phyloP scores from a whole-genome alignment of 2,888 invertebrate genomes.

The Orgyia antiqua region DNA sequence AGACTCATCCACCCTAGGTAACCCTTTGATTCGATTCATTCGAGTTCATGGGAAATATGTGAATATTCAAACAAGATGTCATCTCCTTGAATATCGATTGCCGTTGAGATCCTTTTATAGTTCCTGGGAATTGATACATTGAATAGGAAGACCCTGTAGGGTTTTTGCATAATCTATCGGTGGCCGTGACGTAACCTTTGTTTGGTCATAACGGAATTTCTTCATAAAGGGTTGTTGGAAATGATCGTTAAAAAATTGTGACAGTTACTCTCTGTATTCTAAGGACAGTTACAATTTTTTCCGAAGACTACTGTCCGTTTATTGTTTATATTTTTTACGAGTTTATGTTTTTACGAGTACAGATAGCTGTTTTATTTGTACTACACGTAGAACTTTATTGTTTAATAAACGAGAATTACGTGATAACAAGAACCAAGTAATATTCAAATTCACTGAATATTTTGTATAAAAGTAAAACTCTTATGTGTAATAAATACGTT shows the following conservation, averaged over 20 bases:
- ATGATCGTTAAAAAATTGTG: constrained; percentile 56
- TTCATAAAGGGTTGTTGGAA: constrained; percentile 60
- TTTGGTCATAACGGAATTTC: constrained; percentile 60
- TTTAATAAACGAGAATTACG: constrained; percentile 27
- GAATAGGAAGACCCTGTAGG: constrained; percentile 66
- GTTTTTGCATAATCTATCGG: constrained; percentile 76
- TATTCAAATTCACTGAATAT: constrained; percentile 19
- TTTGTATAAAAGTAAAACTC: constrained; percentile 13
- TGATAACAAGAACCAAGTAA: constrained; percentile 27
- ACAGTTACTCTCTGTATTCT: constrained; percentile 68
- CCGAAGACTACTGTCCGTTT: constrained; percentile 53
- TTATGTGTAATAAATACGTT: constrained; percentile 17
- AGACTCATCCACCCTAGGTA: constrained; percentile 62
- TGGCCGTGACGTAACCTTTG: constrained; percentile 47
- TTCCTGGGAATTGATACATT: constrained; percentile 72
- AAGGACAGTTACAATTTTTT: constrained; percentile 62
- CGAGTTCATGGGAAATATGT: constrained; percentile 66
- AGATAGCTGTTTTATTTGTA: constrained; percentile 49
- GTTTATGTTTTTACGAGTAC: constrained; percentile 19
- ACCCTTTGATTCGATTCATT: constrained; percentile 61
- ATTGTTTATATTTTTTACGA: constrained; percentile 32
- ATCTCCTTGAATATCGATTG: constrained; percentile 77
- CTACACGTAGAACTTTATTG: constrained; percentile 23
- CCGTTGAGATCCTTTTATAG: constrained; percentile 61
- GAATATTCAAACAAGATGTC: constrained; percentile 79